phyloP scores from a whole-genome alignment of 2,113 vertebrate species.

The Elephas maximus region DNA sequence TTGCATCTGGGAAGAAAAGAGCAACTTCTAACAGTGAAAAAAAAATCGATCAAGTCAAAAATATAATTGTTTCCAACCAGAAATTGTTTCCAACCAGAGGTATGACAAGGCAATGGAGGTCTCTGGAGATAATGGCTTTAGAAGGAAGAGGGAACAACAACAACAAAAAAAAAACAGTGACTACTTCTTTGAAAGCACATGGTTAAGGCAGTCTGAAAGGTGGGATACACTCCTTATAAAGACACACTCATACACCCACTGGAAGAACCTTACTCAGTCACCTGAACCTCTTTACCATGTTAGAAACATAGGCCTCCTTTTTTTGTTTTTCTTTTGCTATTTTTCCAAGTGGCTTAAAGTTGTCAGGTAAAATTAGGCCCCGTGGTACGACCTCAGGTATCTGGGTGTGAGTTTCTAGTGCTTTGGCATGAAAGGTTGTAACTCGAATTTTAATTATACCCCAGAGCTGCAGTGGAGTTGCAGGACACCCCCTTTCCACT shows the following conservation, averaged over 20 bases:
- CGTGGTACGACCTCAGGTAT: accelerated
- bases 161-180: not conserved
- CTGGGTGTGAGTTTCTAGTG: not conserved
- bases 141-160: too few relatives aligned
- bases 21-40: not conserved
- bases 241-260: accelerated
- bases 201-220: not conserved
- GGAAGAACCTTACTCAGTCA: not conserved
- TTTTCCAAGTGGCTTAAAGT: slow-evolving; percentile 61
- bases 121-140: not conserved
- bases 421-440: not conserved
- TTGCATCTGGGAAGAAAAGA: slow-evolving; percentile 52
- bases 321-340: slow-evolving; percentile 39
- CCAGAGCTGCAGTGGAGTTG: not conserved
- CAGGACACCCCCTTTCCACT: not conserved
- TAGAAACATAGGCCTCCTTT: not conserved
- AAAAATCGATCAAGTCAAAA: not conserved
- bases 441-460: slow-evolving; percentile 42
- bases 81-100: slow-evolving; percentile 31
- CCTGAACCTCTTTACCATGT: not conserved
- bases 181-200: not conserved
- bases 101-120: not conserved
- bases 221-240: not conserved
- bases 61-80: slow-evolving; percentile 26
- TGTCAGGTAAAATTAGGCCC: slow-evolving; percentile 50